phyloP scores from a whole-genome alignment of 2,113 vertebrate species.

The Dromiciops gliroides region DNA sequence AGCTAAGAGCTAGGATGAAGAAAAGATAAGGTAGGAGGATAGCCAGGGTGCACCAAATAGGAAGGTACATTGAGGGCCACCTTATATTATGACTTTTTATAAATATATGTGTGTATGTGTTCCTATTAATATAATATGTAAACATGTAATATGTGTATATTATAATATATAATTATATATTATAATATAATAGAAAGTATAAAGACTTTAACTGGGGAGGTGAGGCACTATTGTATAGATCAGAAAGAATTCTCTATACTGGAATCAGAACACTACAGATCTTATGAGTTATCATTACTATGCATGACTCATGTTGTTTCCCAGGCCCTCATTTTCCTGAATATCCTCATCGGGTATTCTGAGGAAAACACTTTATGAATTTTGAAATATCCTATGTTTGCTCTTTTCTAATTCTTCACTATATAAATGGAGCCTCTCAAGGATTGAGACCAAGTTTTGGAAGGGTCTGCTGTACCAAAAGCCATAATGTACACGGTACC shows the following conservation, averaged over 20 bases:
- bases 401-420: background rate
- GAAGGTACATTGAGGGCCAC: background rate
- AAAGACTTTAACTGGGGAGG: background rate
- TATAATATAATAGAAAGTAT: background rate
- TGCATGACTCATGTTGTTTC: background rate
- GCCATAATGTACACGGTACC: background rate
- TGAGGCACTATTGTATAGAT: background rate
- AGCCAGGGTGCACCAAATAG: background rate
- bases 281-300: background rate
- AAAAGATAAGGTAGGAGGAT: background rate
- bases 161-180: background rate
- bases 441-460: background rate
- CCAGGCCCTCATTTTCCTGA: background rate
- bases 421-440: background rate
- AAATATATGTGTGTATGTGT: background rate
- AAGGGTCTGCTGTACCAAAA: background rate
- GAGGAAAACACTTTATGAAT: background rate
- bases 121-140: background rate
- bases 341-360: background rate
- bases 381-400: background rate
- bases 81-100: background rate
- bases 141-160: background rate
- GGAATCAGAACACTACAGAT: background rate
- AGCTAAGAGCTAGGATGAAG: background rate
- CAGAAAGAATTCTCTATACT: background rate